Evolutionary conservation across 2,888 invertebrate genomes (phyloP).

Genomic region (Priocnemis perturbator): DNA sequence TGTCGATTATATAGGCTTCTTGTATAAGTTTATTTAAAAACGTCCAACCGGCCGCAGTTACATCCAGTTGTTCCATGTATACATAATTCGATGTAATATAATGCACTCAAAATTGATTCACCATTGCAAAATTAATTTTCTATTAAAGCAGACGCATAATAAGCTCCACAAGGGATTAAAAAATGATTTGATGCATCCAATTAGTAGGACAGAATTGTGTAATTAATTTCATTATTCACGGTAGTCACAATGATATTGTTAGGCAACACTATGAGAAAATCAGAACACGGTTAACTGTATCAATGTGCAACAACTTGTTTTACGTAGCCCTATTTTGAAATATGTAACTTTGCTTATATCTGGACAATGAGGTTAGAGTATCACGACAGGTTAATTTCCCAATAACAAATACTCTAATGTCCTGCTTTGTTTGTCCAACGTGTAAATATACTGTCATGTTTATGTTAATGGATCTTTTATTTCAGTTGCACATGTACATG

Average conservation of each 20-base stretch:
- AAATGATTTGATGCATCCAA: neutral
- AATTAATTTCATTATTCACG: conserved; percentile 3
- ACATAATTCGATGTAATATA: no score
- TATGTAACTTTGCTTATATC: conserved; percentile 7
- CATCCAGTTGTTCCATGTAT: no score
- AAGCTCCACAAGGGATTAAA: conserved; percentile 7
- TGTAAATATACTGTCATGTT: conserved; percentile 26
- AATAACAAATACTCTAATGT: conserved; percentile 17
- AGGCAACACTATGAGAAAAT: conserved; percentile 2
- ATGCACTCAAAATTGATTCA: no score
- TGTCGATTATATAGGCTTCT: no score
- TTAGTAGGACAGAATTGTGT: neutral
- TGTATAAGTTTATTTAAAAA: no score
- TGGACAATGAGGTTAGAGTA: neutral
- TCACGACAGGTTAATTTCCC: neutral
- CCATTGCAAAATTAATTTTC: neutral
- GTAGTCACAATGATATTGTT: conserved; percentile 16
- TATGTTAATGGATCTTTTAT: conserved; percentile 13
- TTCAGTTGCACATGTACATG: conserved; percentile 30
- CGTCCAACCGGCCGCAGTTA: no score
- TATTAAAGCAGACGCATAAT: neutral
- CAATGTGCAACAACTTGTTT: neutral
- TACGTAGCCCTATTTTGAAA: neutral
- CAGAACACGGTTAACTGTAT: conserved; percentile 11
- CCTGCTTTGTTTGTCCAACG: conserved; percentile 17